A percentile compares a stretch with the other conserved stretches of the same genome.
These are phyloP conservation scores for Euzophera pinguis DNA, from an alignment of 2,888 invertebrate genomes.

Conservation along the genomic window DNA sequence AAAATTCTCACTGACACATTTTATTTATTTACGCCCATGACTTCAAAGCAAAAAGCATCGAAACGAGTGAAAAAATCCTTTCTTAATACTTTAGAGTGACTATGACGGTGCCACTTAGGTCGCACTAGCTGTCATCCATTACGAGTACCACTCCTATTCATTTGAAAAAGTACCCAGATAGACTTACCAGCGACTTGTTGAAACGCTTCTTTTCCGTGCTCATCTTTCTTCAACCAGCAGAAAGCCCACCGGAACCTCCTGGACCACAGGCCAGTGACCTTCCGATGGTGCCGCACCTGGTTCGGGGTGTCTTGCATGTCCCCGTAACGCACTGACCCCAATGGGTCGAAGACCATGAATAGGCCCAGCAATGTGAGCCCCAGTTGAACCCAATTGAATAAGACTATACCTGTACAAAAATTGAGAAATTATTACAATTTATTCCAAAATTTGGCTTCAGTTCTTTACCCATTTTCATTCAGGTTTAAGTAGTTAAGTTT, in stretches of 20 bases:
- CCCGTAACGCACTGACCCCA: constrained; percentile 84
- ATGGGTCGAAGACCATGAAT: constrained; percentile 89
- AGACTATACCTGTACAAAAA: constrained; percentile 81
- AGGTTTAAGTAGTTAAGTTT: too few relatives aligned
- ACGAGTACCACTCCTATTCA: too few relatives aligned
- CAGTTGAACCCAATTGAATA: constrained; percentile 90
- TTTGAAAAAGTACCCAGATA: too few relatives aligned
- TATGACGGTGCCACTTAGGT: too few relatives aligned
- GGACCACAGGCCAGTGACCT: constrained; percentile 87
- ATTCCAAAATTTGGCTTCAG: too few relatives aligned
- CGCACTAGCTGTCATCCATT: too few relatives aligned
- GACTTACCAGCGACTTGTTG: constrained; percentile 86
- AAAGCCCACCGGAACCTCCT: constrained; percentile 87
- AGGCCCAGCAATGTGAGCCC: constrained; percentile 86
- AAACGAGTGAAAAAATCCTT: too few relatives aligned
- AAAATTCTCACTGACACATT: too few relatives aligned
- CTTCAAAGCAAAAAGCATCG: too few relatives aligned
- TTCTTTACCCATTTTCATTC: too few relatives aligned
- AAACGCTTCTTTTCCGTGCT: constrained; percentile 88
- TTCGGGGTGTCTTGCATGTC: constrained; percentile 82
- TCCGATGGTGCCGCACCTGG: constrained; percentile 83
- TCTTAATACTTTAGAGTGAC: too few relatives aligned
- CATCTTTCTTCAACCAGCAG: constrained; percentile 86
- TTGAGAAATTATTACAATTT: background rate
- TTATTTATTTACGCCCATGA: too few relatives aligned